Percentiles rank a stretch among this genome's conserved stretches.
Conservation (phyloP, 2,888 invertebrate species). For the Criorhina ranunculi region DNA sequence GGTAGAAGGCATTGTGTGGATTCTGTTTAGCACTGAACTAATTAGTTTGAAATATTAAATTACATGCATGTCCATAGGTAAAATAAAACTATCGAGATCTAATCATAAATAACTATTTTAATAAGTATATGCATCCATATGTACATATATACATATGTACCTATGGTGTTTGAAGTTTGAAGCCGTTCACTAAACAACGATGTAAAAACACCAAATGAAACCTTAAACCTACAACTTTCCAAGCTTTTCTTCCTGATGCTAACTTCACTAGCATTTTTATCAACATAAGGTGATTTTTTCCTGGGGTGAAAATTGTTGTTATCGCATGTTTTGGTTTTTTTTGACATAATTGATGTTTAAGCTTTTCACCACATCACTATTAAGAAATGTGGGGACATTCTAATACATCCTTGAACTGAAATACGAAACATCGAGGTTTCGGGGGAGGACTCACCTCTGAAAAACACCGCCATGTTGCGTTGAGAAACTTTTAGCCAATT, state of each 20-base stretch:
- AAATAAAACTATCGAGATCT: too few relatives aligned
- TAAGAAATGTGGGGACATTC: background rate
- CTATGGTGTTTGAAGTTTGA: too few relatives aligned
- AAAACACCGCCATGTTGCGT: constrained; percentile 56
- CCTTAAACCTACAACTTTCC: background rate
- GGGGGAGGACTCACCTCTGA: constrained; percentile 39
- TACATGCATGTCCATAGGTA: background rate
- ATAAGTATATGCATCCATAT: too few relatives aligned
- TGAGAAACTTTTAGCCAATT: constrained; percentile 62
- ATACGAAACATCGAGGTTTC: background rate
- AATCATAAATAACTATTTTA: too few relatives aligned
- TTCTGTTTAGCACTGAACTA: background rate
- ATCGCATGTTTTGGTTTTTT: background rate
- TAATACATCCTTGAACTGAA: background rate
- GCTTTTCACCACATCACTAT: constrained; percentile 15
- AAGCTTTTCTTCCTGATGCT: background rate
- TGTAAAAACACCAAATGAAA: constrained; percentile 16
- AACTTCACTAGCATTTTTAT: constrained; percentile 25
- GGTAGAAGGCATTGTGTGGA: background rate
- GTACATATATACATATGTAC: too few relatives aligned
- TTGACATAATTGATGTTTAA: constrained; percentile 16
- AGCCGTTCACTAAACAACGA: constrained; percentile 5
- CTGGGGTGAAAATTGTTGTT: background rate
- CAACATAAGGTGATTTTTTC: constrained; percentile 1
- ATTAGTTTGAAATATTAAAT: background rate